These are phyloP conservation scores for Anthopleura sola DNA, from an alignment of 64 coral and sea anemone genomes.

Conservation along the genomic window DNA sequence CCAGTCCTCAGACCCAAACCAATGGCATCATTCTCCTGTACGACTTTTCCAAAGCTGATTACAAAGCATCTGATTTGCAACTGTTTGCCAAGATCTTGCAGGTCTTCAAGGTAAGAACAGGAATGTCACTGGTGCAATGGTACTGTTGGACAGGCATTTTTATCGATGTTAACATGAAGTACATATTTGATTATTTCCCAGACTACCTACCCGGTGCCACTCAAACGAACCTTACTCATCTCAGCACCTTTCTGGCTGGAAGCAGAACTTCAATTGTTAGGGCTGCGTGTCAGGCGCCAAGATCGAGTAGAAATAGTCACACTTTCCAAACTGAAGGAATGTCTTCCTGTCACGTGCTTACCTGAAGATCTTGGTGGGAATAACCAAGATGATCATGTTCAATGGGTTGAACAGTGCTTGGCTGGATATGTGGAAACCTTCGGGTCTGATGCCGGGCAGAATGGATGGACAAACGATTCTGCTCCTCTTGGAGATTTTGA, in stretches of 20 bases:
- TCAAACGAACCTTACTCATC: background rate
- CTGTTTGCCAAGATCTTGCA: background rate
- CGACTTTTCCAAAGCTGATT: background rate
- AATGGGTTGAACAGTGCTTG: background rate
- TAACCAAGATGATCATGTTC: background rate
- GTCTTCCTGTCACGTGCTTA: background rate
- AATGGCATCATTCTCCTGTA: slow-evolving; percentile 3
- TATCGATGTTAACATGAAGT: too few species aligned
- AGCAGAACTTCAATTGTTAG: background rate
- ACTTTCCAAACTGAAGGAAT: background rate
- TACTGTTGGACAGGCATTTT: too few species aligned
- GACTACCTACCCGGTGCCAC: background rate
- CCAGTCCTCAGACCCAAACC: slow-evolving; percentile 4
- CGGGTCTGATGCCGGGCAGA: background rate
- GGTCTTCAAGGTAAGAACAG: background rate
- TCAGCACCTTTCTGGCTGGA: slow-evolving; percentile 6
- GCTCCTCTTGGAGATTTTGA: background rate
- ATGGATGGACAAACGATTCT: background rate
- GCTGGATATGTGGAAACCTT: background rate
- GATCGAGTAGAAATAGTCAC: background rate
- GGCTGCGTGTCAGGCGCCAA: background rate
- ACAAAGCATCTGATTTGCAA: slow-evolving; percentile 6
- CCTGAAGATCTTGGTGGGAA: background rate
- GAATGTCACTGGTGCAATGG: background rate
- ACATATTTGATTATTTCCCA: background rate